These are phyloP conservation scores for Lytechinus pictus DNA, from an alignment of 35 echinoderm and acorn worm species.

Conservation along the genomic window DNA sequence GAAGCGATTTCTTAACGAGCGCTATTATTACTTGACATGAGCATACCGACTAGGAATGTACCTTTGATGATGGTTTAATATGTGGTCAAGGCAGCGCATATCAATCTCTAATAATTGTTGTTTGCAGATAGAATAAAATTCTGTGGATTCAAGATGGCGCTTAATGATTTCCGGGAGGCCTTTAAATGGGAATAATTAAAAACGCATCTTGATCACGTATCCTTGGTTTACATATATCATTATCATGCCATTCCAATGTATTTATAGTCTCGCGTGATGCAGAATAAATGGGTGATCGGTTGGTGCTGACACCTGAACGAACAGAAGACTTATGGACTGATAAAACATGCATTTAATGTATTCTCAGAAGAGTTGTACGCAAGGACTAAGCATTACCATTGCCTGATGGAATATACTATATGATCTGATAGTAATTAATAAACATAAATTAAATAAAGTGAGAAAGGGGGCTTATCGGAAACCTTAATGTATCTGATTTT, in stretches of 20 bases:
- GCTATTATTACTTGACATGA: background rate
- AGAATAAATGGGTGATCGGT: conserved; percentile 3
- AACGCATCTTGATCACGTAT: background rate
- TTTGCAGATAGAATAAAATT: background rate
- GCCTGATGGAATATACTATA: too few relatives aligned
- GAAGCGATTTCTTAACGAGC: background rate
- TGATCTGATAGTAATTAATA: too few relatives aligned
- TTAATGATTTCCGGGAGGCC: background rate
- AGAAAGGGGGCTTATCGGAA: too few relatives aligned
- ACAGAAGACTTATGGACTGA: background rate
- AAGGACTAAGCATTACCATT: too few relatives aligned
- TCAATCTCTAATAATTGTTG: background rate
- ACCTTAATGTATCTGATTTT: too few relatives aligned
- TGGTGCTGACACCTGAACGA: background rate
- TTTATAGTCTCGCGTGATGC: background rate
- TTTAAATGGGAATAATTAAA: background rate
- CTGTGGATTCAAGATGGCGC: background rate
- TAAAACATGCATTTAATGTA: background rate
- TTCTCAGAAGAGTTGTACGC: too few relatives aligned
- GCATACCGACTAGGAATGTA: background rate
- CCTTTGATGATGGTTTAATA: background rate
- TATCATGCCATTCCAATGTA: background rate
- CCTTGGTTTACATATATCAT: background rate
- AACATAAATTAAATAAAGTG: too few relatives aligned
- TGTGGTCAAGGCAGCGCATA: background rate